Evolutionary conservation across 2,797 vertebrate genomes (phyloP), one percentile per base, ranked within the genome.

Genomic region (Anguilla marmorata): DNA sequence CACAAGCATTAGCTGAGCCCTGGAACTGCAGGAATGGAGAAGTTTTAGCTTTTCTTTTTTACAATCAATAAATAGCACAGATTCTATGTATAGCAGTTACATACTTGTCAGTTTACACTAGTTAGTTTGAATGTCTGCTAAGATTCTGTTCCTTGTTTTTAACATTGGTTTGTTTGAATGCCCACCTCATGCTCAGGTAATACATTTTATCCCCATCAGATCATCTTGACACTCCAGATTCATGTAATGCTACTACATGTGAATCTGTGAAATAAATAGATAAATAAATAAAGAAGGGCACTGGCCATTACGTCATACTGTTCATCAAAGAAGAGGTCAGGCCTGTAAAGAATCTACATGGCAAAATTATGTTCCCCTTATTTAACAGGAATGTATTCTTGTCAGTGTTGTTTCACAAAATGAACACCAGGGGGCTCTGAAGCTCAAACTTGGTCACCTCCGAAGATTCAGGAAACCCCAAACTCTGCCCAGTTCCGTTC

Each of bases 371-470:
- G 0, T 79, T 79, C 37, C 74, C 74, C 16, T 3, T 41, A 19
- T 79, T 79, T 79, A 79, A 19, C 30, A 37, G 37, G 19, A 79
- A 74, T 27, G 7, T 5, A 60, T 33, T 37, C 4, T 37, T 63
- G 12, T 19, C 14, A 33, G 27, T 41, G 27, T 33, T 58, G 30
- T 80, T 52, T 33, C 56, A 16, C 11, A 3, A 16, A 0, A 86
- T 69, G 45, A 72, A 58, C 88, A 86, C 54, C 76, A 88, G 88
- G 48, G 56, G 88, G 30, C 76, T 52, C 58, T 58, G 82, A 72
- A 86, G 74, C 54, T n/a, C 48, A n/a, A 82, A 16, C 30, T 41
- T 54, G n/a, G 82, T 30, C 4, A n/a, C 37, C 63, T n/a, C 19
- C 3, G 74, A 82, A n/a, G 8, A n/a, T 74, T 8, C 88, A 88